Conservation (phyloP, 1,140 invertebrate genomes). For the Trichogramma pretiosum region DNA sequence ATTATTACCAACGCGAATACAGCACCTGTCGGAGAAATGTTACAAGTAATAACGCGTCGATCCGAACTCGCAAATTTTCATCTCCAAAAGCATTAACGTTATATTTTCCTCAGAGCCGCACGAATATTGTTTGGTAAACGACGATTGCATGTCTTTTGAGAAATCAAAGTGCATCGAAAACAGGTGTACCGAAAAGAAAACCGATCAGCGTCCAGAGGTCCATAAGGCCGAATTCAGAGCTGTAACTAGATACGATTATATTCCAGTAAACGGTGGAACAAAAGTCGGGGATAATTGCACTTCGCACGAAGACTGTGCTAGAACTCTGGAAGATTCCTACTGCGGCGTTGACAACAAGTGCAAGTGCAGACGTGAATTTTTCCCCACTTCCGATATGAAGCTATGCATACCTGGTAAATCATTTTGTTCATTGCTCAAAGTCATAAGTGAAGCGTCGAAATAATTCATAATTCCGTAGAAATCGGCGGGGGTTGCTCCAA, state of each 20-base stretch:
- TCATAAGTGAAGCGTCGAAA: background rate
- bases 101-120: constrained; percentile 17
- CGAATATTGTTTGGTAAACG: constrained; percentile 23
- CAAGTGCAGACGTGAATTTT: background rate
- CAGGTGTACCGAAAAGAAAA: background rate
- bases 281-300: no score
- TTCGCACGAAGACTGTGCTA: background rate
- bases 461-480: constrained; percentile 21
- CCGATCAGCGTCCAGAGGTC: background rate
- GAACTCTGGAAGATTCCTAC: background rate
- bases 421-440: background rate
- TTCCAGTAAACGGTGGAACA: no score
- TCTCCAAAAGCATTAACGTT: background rate
- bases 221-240: background rate
- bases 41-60: constrained; percentile 20
- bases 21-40: constrained; percentile 26
- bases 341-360: background rate
- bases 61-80: constrained; percentile 1
- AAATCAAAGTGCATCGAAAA: constrained; percentile 14
- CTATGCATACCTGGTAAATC: background rate
- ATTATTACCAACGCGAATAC: constrained; percentile 34
- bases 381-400: background rate
- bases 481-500: constrained; percentile 26
- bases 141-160: constrained; percentile 24
- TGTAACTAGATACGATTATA: no score